Base-by-base conservation (phyloP, 2,113 vertebrate species). In the Miniopterus natalensis region DNA sequence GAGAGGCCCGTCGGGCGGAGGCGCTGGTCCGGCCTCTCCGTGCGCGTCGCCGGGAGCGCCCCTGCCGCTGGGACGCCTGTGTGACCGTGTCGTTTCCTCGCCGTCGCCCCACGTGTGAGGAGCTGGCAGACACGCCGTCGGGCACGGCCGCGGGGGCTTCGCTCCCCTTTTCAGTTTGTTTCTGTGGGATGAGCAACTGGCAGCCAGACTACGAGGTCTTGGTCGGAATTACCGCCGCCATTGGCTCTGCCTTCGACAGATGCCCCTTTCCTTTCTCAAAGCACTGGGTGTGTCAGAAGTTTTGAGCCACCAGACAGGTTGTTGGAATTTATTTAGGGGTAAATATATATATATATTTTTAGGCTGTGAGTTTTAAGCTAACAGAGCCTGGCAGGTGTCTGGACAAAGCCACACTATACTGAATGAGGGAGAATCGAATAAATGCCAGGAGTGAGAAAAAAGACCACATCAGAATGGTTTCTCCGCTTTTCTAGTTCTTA, bases 21-120 rank as follows among this genome's bases (percentile, higher is more conserved):
- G 55, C 90, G 94, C 97, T 95, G 0, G 96, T 95, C 61, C 47
- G 84, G 92, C 77, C 0, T 95, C 96, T 93, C 53, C 31, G 10
- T 57, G 25, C 13, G n/a, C n/a, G 36, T 14, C 55, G 88, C 36
- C 36, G 36, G 36, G 36, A 36, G 36, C 36, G 36, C 36, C 36
- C 36, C 36, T 36, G 36, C 36, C 36, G 36, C 36, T 36, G 36
- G 36, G 36, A 36, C 36, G 36, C 36, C 36, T 36, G 36, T 36
- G 36, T 36, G 36, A 36, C 36, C 36, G 36, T 36, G 36, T 36
- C 2, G 36, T 36, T 42, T 61, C 68, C 81, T 93, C 20, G 40
- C 13, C 53, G 27, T 71, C 25, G 40, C 68, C 71, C 51, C 45
- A 13, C 55, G 2, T 73, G 79, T 65, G 40, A 63, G 42, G 53